These are phyloP conservation scores for Chunga burmeisteri DNA, from an alignment of 2,113 vertebrate species.

Conservation along the genomic window DNA sequence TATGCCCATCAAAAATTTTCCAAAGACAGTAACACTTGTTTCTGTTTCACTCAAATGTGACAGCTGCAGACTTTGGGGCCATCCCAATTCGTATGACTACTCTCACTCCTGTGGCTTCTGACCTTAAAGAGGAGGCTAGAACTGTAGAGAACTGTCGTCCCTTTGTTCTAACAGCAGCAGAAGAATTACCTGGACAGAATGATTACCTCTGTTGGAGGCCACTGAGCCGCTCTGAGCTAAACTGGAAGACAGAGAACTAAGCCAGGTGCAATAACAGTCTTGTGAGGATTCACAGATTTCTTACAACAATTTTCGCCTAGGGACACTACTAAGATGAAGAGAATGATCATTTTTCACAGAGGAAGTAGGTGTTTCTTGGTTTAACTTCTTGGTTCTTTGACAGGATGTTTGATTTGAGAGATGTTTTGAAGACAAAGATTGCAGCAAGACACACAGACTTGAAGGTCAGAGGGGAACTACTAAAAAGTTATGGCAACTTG, in stretches of 20 bases:
- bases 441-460: background rate
- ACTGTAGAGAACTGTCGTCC: background rate
- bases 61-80: background rate
- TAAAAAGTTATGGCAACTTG: background rate
- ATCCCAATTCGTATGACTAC: background rate
- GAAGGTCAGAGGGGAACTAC: background rate
- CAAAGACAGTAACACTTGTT: background rate
- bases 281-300: background rate
- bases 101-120: background rate
- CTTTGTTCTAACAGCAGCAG: background rate
- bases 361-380: background rate
- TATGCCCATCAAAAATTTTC: background rate
- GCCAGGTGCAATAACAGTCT: background rate
- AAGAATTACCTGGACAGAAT: background rate
- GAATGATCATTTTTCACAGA: background rate
- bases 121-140: background rate
- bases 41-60: background rate
- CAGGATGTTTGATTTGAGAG: background rate
- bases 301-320: background rate
- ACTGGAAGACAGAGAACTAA: conserved; percentile 26
- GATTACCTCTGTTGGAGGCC: conserved; percentile 25
- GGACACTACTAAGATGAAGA: background rate
- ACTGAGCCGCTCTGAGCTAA: conserved; percentile 48
- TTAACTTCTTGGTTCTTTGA: background rate
- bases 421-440: background rate